Evolutionary conservation across 2,888 invertebrate species (phyloP).

Genomic region (Calliphora vomitoria): DNA sequence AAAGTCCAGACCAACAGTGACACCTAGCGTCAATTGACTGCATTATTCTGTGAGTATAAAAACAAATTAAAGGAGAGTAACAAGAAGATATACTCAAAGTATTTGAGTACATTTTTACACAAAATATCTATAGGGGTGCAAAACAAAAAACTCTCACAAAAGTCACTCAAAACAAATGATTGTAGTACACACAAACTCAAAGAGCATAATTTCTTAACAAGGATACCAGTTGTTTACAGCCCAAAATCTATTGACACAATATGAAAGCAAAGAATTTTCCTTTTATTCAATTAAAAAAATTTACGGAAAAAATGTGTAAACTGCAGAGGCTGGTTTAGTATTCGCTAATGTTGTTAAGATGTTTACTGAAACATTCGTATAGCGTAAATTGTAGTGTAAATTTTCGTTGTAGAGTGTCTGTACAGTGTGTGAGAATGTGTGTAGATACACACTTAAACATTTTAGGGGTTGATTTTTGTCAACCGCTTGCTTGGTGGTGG

Average conservation of each 20-base stretch:
- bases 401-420: not conserved
- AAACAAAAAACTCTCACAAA: not conserved
- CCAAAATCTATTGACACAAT: not conserved
- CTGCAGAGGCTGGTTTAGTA: conserved; percentile 4
- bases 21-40: not conserved
- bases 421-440: conserved; percentile 31
- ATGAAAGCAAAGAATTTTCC: conserved; percentile 15
- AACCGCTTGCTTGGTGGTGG: conserved; percentile 65
- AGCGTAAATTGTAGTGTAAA: not conserved
- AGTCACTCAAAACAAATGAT: not conserved
- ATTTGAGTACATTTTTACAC: conserved; percentile 2
- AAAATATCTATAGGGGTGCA: conserved; percentile 23
- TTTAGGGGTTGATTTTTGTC: conserved; percentile 65
- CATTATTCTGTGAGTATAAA: conserved; percentile 1
- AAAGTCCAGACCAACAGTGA: not conserved
- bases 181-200: not conserved
- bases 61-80: not conserved
- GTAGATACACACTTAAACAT: conserved; percentile 22
- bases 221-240: not conserved
- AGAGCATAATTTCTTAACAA: not conserved
- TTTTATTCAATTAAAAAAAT: not conserved
- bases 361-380: conserved; percentile 1
- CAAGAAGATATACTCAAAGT: conserved; percentile 15
- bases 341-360: not conserved
- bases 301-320: not conserved